These are phyloP conservation scores for Sacculina carcini DNA, from an alignment of 2,888 invertebrate species.

Conservation along the genomic window DNA sequence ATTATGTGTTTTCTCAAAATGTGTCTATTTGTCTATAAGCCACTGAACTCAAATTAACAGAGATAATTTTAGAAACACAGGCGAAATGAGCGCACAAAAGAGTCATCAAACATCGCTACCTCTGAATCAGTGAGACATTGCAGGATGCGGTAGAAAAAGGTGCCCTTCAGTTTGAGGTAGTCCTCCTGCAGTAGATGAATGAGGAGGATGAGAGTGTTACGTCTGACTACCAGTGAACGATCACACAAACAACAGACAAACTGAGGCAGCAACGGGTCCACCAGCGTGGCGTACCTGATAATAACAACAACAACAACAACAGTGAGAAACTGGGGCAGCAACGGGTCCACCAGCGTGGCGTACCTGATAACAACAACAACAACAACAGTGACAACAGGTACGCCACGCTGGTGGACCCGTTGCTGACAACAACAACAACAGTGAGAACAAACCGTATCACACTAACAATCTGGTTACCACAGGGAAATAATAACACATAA, in stretches of 20 bases:
- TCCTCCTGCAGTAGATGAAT: constrained; percentile 42
- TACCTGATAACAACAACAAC: too few species aligned
- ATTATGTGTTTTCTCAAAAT: constrained; percentile 16
- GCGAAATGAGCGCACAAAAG: too few species aligned
- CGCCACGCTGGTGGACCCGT: constrained; percentile 38
- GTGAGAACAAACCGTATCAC: too few species aligned
- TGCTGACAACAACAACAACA: constrained; percentile 26
- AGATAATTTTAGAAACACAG: too few species aligned
- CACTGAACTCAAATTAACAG: too few species aligned
- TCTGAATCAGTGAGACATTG: constrained; percentile 16
- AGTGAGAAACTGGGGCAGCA: constrained; percentile 33
- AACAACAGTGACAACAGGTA: too few species aligned
- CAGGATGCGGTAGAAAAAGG: constrained; percentile 39
- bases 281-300: constrained; percentile 35
- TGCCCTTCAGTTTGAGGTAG: constrained; percentile 34
- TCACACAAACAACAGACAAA: constrained; percentile 37
- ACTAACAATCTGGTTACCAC: too few species aligned
- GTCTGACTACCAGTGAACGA: constrained; percentile 29
- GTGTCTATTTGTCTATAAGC: constrained; percentile 22
- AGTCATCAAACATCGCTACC: too few species aligned
- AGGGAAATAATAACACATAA: too few species aligned
- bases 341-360: constrained; percentile 38
- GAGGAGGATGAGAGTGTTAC: constrained; percentile 35
- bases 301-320: too few species aligned
- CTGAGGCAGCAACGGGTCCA: constrained; percentile 34